phyloP scores from a whole-genome alignment of 2,888 invertebrate species.

The Aporophyla lueneburgensis region DNA sequence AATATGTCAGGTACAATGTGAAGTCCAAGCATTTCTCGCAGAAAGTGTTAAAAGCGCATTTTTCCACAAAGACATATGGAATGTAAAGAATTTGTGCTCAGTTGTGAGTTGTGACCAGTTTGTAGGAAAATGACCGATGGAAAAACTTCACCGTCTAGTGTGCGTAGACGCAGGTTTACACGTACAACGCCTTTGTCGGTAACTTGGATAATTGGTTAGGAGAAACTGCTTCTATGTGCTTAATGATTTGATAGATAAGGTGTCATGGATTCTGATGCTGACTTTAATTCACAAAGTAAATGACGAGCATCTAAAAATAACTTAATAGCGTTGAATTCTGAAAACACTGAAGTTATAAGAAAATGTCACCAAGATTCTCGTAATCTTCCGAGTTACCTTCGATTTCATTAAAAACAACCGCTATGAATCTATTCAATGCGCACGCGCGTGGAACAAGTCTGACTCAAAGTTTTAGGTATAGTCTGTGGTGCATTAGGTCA shows the following conservation, averaged over 20 bases:
- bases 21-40: slow-evolving; percentile 48
- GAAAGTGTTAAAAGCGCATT: slow-evolving; percentile 68
- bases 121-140: slow-evolving; percentile 55
- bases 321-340: slow-evolving; percentile 7
- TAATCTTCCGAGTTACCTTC: slow-evolving; percentile 51
- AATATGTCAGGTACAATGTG: slow-evolving; percentile 46
- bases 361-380: slow-evolving; percentile 28
- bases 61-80: slow-evolving; percentile 57
- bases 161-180: slow-evolving; percentile 47
- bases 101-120: slow-evolving; percentile 46
- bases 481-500: slow-evolving; percentile 55
- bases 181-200: slow-evolving; percentile 63
- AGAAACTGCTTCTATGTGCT: slow-evolving; percentile 50
- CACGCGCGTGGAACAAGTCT: slow-evolving; percentile 36
- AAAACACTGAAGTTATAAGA: slow-evolving; percentile 12
- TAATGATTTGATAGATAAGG: slow-evolving; percentile 58
- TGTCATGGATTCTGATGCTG: slow-evolving; percentile 30
- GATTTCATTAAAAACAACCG: slow-evolving; percentile 57
- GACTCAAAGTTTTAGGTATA: slow-evolving; percentile 51
- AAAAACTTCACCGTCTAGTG: slow-evolving; percentile 54
- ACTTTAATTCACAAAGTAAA: slow-evolving; percentile 24
- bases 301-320: slow-evolving; percentile 22
- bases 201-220: slow-evolving; percentile 59
- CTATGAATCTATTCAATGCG: slow-evolving; percentile 42
- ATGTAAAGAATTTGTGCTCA: slow-evolving; percentile 54